phyloP scores from a whole-genome alignment of 2,888 invertebrate genomes.

The Xanthorhoe designata region DNA sequence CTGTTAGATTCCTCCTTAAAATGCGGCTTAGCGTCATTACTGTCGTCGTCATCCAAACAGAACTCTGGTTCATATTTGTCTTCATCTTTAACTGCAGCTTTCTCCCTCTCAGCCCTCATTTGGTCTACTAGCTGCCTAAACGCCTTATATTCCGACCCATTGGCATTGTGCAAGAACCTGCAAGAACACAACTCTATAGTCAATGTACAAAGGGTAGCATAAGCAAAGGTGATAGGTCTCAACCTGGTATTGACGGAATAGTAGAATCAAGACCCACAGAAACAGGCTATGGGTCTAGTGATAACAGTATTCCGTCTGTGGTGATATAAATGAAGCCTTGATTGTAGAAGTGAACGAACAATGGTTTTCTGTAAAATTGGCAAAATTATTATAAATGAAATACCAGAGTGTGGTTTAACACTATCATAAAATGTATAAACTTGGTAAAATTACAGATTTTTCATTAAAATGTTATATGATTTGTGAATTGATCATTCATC shows the following conservation, averaged over 20 bases:
- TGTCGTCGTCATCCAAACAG: constrained; percentile 80
- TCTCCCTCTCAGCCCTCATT: constrained; percentile 61
- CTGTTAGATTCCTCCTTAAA: constrained; percentile 75
- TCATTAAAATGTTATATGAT: too few relatives aligned
- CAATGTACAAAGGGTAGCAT: constrained; percentile 52
- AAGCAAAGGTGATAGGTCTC: constrained; percentile 60
- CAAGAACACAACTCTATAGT: constrained; percentile 54
- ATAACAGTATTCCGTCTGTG: constrained; percentile 43
- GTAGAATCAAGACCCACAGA: constrained; percentile 8
- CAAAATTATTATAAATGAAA: too few relatives aligned
- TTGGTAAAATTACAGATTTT: too few relatives aligned
- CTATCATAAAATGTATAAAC: too few relatives aligned
- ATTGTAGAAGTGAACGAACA: constrained; percentile 36
- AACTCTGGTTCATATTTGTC: constrained; percentile 84
- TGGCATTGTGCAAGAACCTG: constrained; percentile 81
- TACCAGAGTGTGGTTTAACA: too few relatives aligned
- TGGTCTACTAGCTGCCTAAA: constrained; percentile 74
- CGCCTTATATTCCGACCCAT: constrained; percentile 78
- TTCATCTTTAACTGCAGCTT: constrained; percentile 72
- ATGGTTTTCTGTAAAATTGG: constrained; percentile 2
- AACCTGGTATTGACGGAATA: constrained; percentile 56
- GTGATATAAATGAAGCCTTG: constrained; percentile 44
- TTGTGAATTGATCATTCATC: too few relatives aligned
- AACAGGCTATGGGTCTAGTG: background rate
- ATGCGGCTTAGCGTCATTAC: constrained; percentile 67